Percentiles rank a stretch among this genome's conserved stretches.
phyloP scores from a whole-genome alignment of 2,888 invertebrate genomes.

The Nomada ferruginata region DNA sequence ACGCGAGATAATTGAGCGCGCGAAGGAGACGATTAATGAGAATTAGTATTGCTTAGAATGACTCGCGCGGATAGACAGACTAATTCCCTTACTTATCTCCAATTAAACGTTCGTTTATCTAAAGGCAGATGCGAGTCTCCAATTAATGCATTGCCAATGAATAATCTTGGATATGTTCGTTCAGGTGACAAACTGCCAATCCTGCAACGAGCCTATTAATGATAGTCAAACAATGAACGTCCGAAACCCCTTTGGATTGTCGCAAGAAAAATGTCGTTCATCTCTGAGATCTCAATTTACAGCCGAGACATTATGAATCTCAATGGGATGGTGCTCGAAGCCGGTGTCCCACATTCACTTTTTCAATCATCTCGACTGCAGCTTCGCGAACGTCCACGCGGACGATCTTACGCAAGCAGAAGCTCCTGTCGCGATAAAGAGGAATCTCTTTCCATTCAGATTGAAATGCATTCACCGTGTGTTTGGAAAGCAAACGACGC shows the following conservation, averaged over 20 bases:
- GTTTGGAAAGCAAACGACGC: constrained; percentile 46
- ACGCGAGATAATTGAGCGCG: no score
- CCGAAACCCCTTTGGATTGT: neutral
- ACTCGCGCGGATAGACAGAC: no score
- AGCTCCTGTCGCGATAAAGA: constrained; percentile 26
- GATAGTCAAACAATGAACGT: no score
- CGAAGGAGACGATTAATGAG: no score
- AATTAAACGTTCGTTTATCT: no score
- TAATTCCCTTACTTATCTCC: no score
- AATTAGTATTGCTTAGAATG: no score
- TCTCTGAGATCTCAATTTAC: neutral
- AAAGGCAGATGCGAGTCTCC: no score
- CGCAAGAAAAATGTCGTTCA: neutral
- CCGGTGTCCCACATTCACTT: constrained; percentile 30
- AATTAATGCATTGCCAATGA: no score
- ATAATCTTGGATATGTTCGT: no score
- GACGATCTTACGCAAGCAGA: constrained; percentile 15
- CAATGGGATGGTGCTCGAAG: neutral
- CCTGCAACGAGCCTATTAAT: no score
- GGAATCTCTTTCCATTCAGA: constrained; percentile 31
- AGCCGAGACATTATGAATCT: neutral
- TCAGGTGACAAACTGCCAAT: no score
- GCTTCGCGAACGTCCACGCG: neutral
- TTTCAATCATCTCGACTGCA: constrained; percentile 16
- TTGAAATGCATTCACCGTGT: constrained; percentile 50